Percentiles rank a stretch among this genome's conserved stretches.
phyloP scores from a whole-genome alignment of 2,888 invertebrate genomes.

The Escarpia spicata region DNA sequence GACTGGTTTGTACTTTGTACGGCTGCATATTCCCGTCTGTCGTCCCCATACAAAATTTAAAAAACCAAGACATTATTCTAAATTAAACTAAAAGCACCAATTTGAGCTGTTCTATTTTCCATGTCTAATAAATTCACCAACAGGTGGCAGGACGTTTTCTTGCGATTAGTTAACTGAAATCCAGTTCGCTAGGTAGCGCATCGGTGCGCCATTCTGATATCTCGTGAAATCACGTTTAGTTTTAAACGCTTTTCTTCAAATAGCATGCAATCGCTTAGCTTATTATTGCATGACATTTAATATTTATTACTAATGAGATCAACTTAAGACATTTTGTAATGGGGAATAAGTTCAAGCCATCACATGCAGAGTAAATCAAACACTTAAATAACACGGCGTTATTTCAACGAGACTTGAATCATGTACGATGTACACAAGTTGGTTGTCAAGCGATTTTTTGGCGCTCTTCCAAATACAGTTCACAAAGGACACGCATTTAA shows the following conservation, averaged over 20 bases:
- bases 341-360: background rate
- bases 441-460: slow-evolving; percentile 31
- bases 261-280: background rate
- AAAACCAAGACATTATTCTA: background rate
- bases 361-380: background rate
- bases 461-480: background rate
- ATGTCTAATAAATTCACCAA: background rate
- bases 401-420: slow-evolving; percentile 22
- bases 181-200: background rate
- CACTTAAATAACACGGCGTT: background rate
- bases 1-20: slow-evolving; percentile 24
- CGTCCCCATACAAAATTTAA: slow-evolving; percentile 3
- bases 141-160: background rate
- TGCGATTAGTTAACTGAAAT: background rate
- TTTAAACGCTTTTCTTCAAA: background rate
- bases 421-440: slow-evolving; percentile 27
- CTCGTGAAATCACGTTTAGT: background rate
- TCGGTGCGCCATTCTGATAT: background rate
- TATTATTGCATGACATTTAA: background rate
- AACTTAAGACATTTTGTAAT: background rate
- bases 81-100: background rate
- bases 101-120: background rate
- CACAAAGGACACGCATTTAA: slow-evolving; percentile 17
- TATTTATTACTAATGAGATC: background rate
- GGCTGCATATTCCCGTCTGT: background rate